Evolutionary conservation across 2,888 invertebrate genomes (phyloP), one percentile per base, ranked within the genome.

Genomic region (Chesias legatella): DNA sequence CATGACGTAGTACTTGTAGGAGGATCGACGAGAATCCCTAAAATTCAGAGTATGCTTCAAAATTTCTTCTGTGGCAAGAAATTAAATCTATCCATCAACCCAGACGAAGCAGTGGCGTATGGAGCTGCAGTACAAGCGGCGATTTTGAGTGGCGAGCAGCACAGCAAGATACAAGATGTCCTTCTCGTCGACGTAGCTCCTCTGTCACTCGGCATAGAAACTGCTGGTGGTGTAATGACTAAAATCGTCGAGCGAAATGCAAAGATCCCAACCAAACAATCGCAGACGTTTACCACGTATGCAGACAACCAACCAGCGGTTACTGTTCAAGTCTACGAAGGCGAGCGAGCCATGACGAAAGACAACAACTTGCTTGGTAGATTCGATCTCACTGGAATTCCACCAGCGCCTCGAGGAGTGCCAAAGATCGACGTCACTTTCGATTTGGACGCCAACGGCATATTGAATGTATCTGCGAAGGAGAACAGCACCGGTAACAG

Each of bases 1-100:
- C 90, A 95, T 60, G 95, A 95, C 55, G 92, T 95, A 3, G 95
- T 95, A 0, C 84, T 95, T 7, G 95, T 95, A 17, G 95, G 95
- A 7, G 95, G 94, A 10, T 94, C 94, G 0, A 95, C 93, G 0
- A 91, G 94, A 33, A 94, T 95, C 33, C 95, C 94, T 0, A 95
- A 94, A 70, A 91, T 95, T 32, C 94, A 94, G 69, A 92, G 80
- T 51, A 88, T 95, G 69, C 78, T 95, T 17, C 91, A 93, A 73
- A 92, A 92, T 73, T 94, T 92, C 85, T 95, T 94, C 89, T 90
- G 90, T 54, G 93, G 93, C 17, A 94, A 94, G 71, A 82, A 90
- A 25, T 77, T 94, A 4, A 94, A 94, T 65, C 79, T 93, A 17
- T 93, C 93, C 3, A 94, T 94, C 59, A 94, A 94, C 67, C 94